Evolutionary conservation across 2,113 vertebrate genomes (phyloP).

Genomic region (Thymallus thymallus): DNA sequence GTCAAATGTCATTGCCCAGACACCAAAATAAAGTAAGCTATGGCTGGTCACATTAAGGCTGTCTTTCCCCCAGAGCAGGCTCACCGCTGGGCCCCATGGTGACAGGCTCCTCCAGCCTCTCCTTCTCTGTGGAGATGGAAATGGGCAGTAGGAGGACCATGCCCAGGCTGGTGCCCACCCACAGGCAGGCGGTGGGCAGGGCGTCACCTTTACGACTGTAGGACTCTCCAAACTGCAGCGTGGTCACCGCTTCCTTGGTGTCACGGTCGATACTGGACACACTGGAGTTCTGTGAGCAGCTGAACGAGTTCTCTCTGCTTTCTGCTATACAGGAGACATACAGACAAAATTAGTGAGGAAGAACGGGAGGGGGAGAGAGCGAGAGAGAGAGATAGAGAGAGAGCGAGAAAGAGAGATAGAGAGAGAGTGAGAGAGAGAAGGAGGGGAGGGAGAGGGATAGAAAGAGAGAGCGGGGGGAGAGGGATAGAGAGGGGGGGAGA

Average conservation of each 20-base stretch:
- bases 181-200: conserved; percentile 85
- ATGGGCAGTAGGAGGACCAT: conserved; percentile 88
- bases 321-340: conserved; percentile 68
- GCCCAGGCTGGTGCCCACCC: conserved; percentile 95
- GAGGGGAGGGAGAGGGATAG: too few species aligned
- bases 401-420: too few species aligned
- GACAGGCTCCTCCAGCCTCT: conserved; percentile 85
- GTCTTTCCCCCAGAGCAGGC: conserved; percentile 27
- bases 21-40: too few species aligned
- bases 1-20: too few species aligned
- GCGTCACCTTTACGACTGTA: conserved; percentile 85
- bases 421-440: too few species aligned
- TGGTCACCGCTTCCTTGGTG: conserved; percentile 91
- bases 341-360: neutral
- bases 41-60: too few species aligned
- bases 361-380: neutral
- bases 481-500: too few species aligned
- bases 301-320: conserved; percentile 93
- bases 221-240: conserved; percentile 90
- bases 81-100: conserved; percentile 87
- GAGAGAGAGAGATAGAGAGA: neutral
- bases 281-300: conserved; percentile 94
- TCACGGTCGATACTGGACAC: conserved; percentile 97
- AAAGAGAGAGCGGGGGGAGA: too few species aligned
- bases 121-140: conserved; percentile 84